Evolutionary conservation across 2,113 vertebrate genomes (phyloP).

Genomic region (Sinocyclocheilus anshuiensis): DNA sequence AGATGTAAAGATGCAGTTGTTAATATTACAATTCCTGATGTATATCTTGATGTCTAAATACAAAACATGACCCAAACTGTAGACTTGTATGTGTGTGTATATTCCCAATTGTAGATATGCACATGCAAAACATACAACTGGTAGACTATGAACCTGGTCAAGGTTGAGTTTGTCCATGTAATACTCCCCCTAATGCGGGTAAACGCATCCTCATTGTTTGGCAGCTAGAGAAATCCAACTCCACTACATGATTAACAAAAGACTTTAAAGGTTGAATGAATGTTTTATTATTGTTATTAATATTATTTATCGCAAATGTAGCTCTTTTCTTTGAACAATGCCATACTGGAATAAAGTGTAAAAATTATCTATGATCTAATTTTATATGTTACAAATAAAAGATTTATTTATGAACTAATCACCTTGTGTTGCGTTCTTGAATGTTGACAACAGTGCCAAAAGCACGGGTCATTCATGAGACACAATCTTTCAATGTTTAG

Average conservation of each 20-base stretch:
- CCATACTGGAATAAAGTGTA: slow-evolving; percentile 99
- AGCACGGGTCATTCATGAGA: slow-evolving; percentile 5
- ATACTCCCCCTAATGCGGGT: slow-evolving; percentile 84
- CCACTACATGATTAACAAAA: slow-evolving; percentile 78
- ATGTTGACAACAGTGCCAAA: not conserved
- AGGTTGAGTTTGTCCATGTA: slow-evolving; percentile 69
- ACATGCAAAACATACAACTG: slow-evolving; percentile 65
- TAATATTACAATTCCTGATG: slow-evolving; percentile 73
- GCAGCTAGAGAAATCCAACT: slow-evolving; percentile 87
- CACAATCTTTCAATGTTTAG: not conserved
- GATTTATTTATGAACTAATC: slow-evolving; percentile 97
- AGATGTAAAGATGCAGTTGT: slow-evolving; percentile 72
- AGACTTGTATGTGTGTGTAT: slow-evolving; percentile 64
- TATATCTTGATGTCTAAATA: slow-evolving; percentile 76
- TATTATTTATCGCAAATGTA: slow-evolving; percentile 99
- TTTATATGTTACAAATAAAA: slow-evolving; percentile 96
- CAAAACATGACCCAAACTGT: slow-evolving; percentile 72
- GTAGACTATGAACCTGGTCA: slow-evolving; percentile 63
- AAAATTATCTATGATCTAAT: slow-evolving; percentile 90
- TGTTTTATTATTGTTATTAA: slow-evolving; percentile 80
- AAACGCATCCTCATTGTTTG: slow-evolving; percentile 85
- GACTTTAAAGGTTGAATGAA: slow-evolving; percentile 90
- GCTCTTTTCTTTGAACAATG: slow-evolving; percentile 86
- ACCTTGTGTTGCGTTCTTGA: slow-evolving; percentile 19
- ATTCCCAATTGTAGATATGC: slow-evolving; percentile 66